These are phyloP conservation scores for Atrina japonica DNA, from an alignment of 2,888 invertebrate species.

Conservation along the genomic window DNA sequence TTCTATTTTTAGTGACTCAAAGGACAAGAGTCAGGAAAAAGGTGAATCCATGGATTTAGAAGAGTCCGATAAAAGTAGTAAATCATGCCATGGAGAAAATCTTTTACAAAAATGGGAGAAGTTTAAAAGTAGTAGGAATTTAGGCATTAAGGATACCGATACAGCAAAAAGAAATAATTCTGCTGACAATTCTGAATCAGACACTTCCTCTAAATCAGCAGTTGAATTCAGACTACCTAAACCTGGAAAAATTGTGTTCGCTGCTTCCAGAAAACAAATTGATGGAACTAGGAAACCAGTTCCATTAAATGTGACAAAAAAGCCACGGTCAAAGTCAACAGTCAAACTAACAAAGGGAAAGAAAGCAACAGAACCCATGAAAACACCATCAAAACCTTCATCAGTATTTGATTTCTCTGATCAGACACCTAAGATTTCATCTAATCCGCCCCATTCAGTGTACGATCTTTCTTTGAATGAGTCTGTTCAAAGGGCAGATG, in stretches of 20 bases:
- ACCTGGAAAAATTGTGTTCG: conserved; percentile 69
- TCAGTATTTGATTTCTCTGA: conserved; percentile 68
- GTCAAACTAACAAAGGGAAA: conserved; percentile 44
- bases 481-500: conserved; percentile 41
- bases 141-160: not conserved
- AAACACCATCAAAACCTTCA: conserved; percentile 37
- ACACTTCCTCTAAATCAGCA: conserved; percentile 35
- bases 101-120: not conserved
- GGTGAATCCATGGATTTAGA: not conserved
- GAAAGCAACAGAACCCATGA: conserved; percentile 40
- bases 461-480: conserved; percentile 67
- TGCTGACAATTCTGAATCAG: not conserved
- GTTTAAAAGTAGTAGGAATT: conserved; percentile 3
- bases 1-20: not conserved
- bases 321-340: conserved; percentile 63
- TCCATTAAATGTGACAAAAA: conserved; percentile 57
- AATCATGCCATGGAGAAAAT: not conserved
- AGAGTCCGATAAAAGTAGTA: not conserved
- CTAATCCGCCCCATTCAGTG: conserved; percentile 39
- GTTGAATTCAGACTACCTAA: conserved; percentile 58
- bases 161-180: not conserved
- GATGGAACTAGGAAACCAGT: conserved; percentile 69
- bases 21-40: not conserved
- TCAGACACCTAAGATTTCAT: conserved; percentile 50
- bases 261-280: conserved; percentile 63